Conservation (phyloP, 2,888 invertebrate genomes). For the Morpho helenor region DNA sequence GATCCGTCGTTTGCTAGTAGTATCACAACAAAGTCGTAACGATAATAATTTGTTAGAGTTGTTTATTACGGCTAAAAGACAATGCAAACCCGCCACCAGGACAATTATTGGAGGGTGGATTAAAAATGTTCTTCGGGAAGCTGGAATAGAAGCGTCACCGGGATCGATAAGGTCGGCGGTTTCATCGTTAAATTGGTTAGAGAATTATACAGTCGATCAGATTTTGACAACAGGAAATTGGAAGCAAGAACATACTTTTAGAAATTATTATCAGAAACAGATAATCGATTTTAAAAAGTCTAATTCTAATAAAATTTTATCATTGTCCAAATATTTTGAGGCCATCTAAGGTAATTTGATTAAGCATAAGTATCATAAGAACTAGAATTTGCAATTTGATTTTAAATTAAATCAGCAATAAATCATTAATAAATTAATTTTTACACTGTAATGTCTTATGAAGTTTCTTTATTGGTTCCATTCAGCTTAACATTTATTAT, state of each 20-base stretch:
- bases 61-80: conserved; percentile 16
- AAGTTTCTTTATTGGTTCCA: too few relatives aligned
- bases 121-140: conserved; percentile 4
- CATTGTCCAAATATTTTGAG: too few relatives aligned
- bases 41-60: conserved; percentile 9
- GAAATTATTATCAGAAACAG: conserved; percentile 9
- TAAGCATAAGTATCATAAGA: too few relatives aligned
- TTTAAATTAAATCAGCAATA: too few relatives aligned
- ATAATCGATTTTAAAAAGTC: background rate
- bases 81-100: conserved; percentile 15
- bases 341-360: too few relatives aligned
- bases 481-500: too few relatives aligned
- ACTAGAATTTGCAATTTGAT: too few relatives aligned
- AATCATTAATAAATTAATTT: too few relatives aligned
- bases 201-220: conserved; percentile 21
- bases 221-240: conserved; percentile 22
- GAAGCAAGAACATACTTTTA: conserved; percentile 18
- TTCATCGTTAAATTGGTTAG: conserved; percentile 20
- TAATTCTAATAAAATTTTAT: too few relatives aligned
- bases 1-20: conserved; percentile 8
- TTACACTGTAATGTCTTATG: too few relatives aligned
- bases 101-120: conserved; percentile 16
- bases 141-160: conserved; percentile 11
- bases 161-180: conserved; percentile 22
- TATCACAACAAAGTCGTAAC: background rate